Evolutionary conservation across 2,888 invertebrate genomes (phyloP).

Genomic region (Parnassius apollo): DNA sequence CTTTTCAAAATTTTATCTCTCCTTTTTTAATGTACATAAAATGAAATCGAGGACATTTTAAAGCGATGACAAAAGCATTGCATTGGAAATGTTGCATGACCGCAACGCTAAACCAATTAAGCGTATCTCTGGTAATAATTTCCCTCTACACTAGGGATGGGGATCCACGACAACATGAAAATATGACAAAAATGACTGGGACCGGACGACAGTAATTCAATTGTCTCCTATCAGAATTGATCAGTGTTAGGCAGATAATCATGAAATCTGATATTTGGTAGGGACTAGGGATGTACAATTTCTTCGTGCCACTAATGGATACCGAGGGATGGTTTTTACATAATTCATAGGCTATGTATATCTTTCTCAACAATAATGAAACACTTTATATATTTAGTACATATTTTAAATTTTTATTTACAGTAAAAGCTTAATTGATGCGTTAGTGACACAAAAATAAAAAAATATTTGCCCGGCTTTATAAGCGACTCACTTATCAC

Average conservation of each 20-base stretch:
- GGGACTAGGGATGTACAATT: slow-evolving; percentile 60
- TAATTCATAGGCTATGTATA: not conserved
- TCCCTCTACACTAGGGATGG: slow-evolving; percentile 48
- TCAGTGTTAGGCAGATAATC: slow-evolving; percentile 75
- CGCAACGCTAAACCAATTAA: slow-evolving; percentile 78
- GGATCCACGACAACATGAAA: slow-evolving; percentile 44
- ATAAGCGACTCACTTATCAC: too few relatives aligned
- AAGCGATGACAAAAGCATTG: slow-evolving; percentile 76
- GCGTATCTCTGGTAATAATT: slow-evolving; percentile 72
- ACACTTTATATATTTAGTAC: too few relatives aligned
- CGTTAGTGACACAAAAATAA: too few relatives aligned
- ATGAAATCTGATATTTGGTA: slow-evolving; percentile 77
- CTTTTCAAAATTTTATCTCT: slow-evolving; percentile 35
- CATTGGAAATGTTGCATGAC: slow-evolving; percentile 74
- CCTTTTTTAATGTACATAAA: slow-evolving; percentile 63
- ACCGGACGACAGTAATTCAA: slow-evolving; percentile 77
- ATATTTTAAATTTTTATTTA: too few relatives aligned
- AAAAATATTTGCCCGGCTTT: too few relatives aligned
- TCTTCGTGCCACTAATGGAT: slow-evolving; percentile 69
- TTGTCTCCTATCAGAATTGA: slow-evolving; percentile 72
- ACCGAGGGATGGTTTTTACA: slow-evolving; percentile 43
- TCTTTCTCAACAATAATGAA: too few relatives aligned
- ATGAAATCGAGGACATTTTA: slow-evolving; percentile 57
- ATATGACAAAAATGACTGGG: slow-evolving; percentile 71
- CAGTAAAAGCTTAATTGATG: too few relatives aligned